Percentiles rank a stretch among this genome's conserved stretches.
These are phyloP conservation scores for Arge pagana DNA, from an alignment of 2,888 invertebrate species.

Conservation along the genomic window DNA sequence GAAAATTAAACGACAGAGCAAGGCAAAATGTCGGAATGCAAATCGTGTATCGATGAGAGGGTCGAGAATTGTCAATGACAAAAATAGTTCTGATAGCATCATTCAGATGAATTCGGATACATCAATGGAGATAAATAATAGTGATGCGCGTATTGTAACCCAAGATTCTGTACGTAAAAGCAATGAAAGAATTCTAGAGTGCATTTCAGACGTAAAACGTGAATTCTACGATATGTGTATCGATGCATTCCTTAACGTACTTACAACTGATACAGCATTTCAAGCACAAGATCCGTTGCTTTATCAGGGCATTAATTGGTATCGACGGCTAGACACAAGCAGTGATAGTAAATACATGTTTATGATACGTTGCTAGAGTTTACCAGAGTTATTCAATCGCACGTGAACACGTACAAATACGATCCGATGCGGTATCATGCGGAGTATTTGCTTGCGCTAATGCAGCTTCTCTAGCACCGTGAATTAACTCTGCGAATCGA, in stretches of 20 bases:
- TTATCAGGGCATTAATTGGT: neutral
- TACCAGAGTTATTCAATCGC: neutral
- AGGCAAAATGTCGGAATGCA: too few species aligned
- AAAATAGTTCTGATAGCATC: too few species aligned
- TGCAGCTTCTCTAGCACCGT: conserved; percentile 1
- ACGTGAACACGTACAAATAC: neutral
- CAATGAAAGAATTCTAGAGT: too few species aligned
- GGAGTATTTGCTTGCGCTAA: conserved; percentile 5
- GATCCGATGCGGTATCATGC: conserved; percentile 1
- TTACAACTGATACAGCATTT: neutral
- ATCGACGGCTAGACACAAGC: neutral
- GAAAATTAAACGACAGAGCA: too few species aligned
- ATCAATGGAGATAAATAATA: too few species aligned
- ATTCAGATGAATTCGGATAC: too few species aligned
- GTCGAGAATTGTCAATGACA: too few species aligned
- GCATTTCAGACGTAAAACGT: neutral
- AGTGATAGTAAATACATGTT: conserved; percentile 2
- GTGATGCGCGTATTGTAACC: too few species aligned
- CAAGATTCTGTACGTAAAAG: too few species aligned
- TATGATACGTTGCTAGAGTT: neutral
- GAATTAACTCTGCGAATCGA: neutral
- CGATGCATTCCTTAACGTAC: neutral
- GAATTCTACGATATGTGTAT: conserved; percentile 3
- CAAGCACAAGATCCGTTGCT: neutral
- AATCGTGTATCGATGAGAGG: too few species aligned